phyloP scores from a whole-genome alignment of 2,888 invertebrate genomes.

The Morpho helenor region DNA sequence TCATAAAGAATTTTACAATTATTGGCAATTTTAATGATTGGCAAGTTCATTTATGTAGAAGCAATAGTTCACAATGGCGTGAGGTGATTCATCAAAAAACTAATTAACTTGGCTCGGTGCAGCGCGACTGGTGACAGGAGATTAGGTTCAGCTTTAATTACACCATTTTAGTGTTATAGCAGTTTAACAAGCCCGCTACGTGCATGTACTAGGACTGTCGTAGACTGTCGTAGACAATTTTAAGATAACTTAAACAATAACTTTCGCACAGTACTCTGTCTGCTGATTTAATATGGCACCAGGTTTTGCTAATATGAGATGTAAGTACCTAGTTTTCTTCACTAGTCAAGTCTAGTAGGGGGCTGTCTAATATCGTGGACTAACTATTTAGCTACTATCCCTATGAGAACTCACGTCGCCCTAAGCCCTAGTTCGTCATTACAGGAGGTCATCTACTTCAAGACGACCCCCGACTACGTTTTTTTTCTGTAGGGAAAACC shows the following conservation, averaged over 20 bases:
- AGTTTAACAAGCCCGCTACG: slow-evolving; percentile 38
- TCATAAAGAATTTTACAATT: neutral
- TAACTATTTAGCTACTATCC: no score
- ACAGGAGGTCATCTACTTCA: no score
- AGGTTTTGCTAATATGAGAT: no score
- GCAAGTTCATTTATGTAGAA: slow-evolving; percentile 17
- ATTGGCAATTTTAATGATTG: slow-evolving; percentile 9
- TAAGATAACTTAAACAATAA: neutral
- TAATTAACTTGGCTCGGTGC: slow-evolving; percentile 35
- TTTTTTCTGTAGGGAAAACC: no score
- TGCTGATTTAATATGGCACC: no score
- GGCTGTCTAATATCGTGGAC: no score
- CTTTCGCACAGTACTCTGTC: no score
- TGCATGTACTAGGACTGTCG: neutral
- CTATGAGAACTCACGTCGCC: no score
- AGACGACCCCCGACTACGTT: no score
- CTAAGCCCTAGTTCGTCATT: no score
- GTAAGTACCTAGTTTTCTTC: no score
- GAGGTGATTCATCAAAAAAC: slow-evolving; percentile 30
- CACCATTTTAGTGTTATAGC: slow-evolving; percentile 44
- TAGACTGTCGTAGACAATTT: slow-evolving; percentile 2
- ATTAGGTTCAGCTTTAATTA: slow-evolving; percentile 72
- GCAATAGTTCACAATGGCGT: slow-evolving; percentile 21
- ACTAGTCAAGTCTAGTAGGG: no score
- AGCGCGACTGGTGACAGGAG: slow-evolving; percentile 57